Base-by-base conservation (phyloP, 2,113 vertebrate genomes). In the Thunnus maccoyii region DNA sequence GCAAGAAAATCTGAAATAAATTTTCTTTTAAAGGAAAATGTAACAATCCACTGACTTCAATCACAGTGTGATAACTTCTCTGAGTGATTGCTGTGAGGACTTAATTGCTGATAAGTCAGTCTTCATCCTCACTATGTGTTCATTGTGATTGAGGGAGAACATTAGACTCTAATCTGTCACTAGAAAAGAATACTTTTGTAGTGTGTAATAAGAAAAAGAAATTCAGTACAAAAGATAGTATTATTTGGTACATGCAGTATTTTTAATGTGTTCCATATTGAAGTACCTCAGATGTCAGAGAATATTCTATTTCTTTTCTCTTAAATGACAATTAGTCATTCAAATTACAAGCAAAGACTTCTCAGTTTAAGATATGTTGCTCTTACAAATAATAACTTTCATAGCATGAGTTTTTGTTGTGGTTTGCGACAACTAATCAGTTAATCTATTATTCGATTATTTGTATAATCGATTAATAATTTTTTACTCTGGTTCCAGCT, bases 61-160 rank as follows among this genome's bases (percentile, higher is more conserved):
- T 65, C 46, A 15, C 51, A 62, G 58, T n/a, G 57, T 73, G 55
- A 85, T 73, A 76, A 82, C 72, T 80, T 83, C 58, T 81, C 47
- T 0, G 69, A 66, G 44, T 27, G 25, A 69, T 16, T 54, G 72
- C 80, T 72, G 56, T 11, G n/a, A 80, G 76, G 69, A 83, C 68
- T 69, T 80, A 78, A 82, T 70, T 76, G 46, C 74, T 79, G 75
- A 82, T 78, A 62, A 80, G 27, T 75, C 25, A 27, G 27, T 10
- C 57, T 56, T 70, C 72, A 80, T 63, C 66, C 56, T 51, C 41
- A 18, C 60, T 47, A 2, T 58, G 52, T 69, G 30, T 64, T 75
- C 56, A 75, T 60, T 74, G 82, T 70, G 77, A 58, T 6, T 52
- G 56, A 64, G 52, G 58, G 44, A 75, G 58, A 78, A 25, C 46